Evolutionary conservation across 2,888 invertebrate species (phyloP), one percentile per base, ranked within the genome.

Genomic region (Cistogaster globosa): DNA sequence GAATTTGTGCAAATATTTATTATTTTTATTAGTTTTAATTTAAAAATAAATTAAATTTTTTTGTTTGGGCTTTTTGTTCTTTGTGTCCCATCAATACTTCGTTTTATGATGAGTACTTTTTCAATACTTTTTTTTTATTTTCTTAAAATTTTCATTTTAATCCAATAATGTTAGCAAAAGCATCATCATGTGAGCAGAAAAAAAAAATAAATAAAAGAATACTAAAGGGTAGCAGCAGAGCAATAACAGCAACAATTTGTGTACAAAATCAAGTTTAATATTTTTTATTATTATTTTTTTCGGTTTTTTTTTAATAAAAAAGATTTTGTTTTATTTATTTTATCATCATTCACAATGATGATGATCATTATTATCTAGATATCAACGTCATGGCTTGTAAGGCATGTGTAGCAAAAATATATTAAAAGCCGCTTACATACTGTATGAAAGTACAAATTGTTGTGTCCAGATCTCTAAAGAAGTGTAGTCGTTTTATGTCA

Each of bases 391-490:
- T 82, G 75, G 71, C 75, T 79, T 71, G 68, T 58, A 85, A 78
- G 74, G 78, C 82, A 82, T 82, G 74, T 85, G 85, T 85, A 72
- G 78, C 82, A 82, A 82, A 82, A 79, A 82, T 85, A 85, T 85
- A 85, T 85, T 85, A 85, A 85, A 85, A 82, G 69, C 85, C 82
- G 82, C 75, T 85, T 81, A 78, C 77, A 84, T 12, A 57, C 38
- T 72, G 67, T 58, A 8, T 67, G 60, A 55, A 67, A 45, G 60
- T n/a, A 67, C 2, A n/a, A 16, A 26, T 14, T 32, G 18, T 42
- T 36, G 26, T 38, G 4, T 18, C 4, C 53, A 45, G 58, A 0
- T 0, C 11, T 32, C 0, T 38, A 67, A 74, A 55, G 8, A 48
- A 57, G 26, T 79, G 22, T 0, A 0, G 1, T 69, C 14, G 7